A percentile compares a stretch with the other conserved stretches of the same genome.
Conservation (phyloP, 1,140 invertebrate species). For the Lasioglossum albipes region DNA sequence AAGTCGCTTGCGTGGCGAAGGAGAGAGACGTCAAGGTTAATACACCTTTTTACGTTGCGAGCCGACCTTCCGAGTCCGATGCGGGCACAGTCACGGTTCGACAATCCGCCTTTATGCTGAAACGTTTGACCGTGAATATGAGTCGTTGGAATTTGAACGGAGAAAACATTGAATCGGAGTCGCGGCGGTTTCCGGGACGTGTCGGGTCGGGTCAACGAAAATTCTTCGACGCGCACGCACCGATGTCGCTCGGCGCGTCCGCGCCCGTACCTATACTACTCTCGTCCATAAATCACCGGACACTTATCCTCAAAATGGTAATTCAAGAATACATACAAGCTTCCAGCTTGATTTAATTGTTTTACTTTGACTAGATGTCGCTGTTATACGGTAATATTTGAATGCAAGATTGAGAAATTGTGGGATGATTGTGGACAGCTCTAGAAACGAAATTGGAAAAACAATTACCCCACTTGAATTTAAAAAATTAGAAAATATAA, state of each 20-base stretch:
- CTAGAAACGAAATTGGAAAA: too few relatives aligned
- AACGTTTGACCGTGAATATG: slow-evolving; percentile 61
- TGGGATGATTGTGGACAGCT: too few relatives aligned
- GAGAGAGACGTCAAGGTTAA: slow-evolving; percentile 62
- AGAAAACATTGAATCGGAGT: slow-evolving; percentile 21
- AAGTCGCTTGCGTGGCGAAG: slow-evolving; percentile 54
- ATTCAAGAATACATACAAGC: too few relatives aligned
- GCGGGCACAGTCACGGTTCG: slow-evolving; percentile 61
- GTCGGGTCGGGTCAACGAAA: neutral
- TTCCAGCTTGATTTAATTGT: too few relatives aligned
- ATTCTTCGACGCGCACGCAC: neutral
- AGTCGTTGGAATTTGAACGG: slow-evolving; percentile 56
- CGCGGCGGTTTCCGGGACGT: slow-evolving; percentile 17
- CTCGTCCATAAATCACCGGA: too few relatives aligned
- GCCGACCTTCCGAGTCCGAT: slow-evolving; percentile 61
- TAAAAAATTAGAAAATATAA: too few relatives aligned
- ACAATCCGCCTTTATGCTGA: slow-evolving; percentile 60
- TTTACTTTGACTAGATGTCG: too few relatives aligned
- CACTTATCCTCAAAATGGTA: too few relatives aligned
- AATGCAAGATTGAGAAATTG: too few relatives aligned
- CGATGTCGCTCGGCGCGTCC: neutral
- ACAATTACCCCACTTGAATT: too few relatives aligned
- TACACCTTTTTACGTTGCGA: slow-evolving; percentile 62
- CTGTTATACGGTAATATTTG: too few relatives aligned
- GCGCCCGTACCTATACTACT: too few relatives aligned